Conservation (phyloP, 2,113 vertebrate species). For the Protobothrops flavoviridis region DNA sequence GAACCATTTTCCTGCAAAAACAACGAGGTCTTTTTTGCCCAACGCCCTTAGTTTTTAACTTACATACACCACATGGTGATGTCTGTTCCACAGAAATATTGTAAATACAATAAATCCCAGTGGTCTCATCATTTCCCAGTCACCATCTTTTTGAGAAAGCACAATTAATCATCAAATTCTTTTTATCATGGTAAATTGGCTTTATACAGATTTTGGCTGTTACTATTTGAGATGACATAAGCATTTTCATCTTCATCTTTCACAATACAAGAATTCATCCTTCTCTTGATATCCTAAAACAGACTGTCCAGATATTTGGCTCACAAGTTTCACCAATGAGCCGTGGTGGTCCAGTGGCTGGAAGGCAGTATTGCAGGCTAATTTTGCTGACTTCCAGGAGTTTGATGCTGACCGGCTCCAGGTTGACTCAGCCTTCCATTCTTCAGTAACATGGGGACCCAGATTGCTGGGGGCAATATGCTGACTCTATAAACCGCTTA, state of each 20-base stretch:
- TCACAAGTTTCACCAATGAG: neutral
- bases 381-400: no score
- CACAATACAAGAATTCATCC: neutral
- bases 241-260: neutral
- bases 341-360: no score
- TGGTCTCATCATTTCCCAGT: neutral
- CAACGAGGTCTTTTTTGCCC: neutral
- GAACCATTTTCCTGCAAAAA: neutral
- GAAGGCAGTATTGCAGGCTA: no score
- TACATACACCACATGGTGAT: neutral
- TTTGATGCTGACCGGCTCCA: no score
- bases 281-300: neutral
- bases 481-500: no score
- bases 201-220: neutral
- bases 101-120: neutral
- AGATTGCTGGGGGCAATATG: no score
- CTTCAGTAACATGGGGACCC: no score
- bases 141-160: neutral
- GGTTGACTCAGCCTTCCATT: no score
- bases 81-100: neutral
- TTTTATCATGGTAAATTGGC: neutral
- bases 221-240: neutral
- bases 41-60: neutral
- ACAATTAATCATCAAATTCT: neutral
- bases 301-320: neutral